A percentile compares a stretch with the other conserved stretches of the same genome.
Evolutionary conservation across 35 echinoderm and acorn worm genomes (phyloP).

Genomic region (Chiridota heheva): DNA sequence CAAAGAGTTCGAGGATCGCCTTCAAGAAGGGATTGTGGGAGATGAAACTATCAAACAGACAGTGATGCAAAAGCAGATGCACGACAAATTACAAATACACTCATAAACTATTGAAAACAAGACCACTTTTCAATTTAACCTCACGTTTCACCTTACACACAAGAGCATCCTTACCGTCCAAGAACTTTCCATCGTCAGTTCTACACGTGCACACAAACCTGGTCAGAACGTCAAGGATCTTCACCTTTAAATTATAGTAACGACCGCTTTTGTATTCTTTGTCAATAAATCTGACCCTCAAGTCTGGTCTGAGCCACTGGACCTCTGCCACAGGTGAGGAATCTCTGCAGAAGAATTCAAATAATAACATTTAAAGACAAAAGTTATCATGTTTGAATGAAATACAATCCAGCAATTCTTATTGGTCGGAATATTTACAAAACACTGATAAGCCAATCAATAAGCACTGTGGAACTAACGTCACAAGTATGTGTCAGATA

Average conservation of each 20-base stretch:
- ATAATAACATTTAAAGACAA: not conserved
- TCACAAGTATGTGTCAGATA: too few relatives aligned
- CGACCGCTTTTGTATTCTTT: slow-evolving; percentile 75
- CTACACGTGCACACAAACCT: slow-evolving; percentile 76
- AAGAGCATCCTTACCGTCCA: slow-evolving; percentile 67
- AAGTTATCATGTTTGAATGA: not conserved
- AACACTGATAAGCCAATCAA: too few relatives aligned
- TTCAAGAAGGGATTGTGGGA: too few relatives aligned
- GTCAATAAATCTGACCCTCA: slow-evolving; percentile 92
- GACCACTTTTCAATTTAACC: not conserved
- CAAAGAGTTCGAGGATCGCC: too few relatives aligned
- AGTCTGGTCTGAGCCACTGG: slow-evolving; percentile 74
- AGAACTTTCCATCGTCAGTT: slow-evolving; percentile 69
- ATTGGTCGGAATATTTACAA: too few relatives aligned
- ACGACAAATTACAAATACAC: too few relatives aligned
- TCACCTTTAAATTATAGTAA: slow-evolving; percentile 94
- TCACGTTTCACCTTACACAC: not conserved
- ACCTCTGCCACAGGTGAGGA: too few relatives aligned
- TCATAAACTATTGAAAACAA: not conserved
- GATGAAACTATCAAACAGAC: too few relatives aligned
- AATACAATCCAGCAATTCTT: too few relatives aligned
- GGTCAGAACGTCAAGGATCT: slow-evolving; percentile 73
- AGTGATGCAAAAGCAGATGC: too few relatives aligned
- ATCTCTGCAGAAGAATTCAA: slow-evolving; percentile 1
- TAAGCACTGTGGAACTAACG: too few relatives aligned